Conservation (phyloP, 2,888 invertebrate genomes). For the Troides helena region DNA sequence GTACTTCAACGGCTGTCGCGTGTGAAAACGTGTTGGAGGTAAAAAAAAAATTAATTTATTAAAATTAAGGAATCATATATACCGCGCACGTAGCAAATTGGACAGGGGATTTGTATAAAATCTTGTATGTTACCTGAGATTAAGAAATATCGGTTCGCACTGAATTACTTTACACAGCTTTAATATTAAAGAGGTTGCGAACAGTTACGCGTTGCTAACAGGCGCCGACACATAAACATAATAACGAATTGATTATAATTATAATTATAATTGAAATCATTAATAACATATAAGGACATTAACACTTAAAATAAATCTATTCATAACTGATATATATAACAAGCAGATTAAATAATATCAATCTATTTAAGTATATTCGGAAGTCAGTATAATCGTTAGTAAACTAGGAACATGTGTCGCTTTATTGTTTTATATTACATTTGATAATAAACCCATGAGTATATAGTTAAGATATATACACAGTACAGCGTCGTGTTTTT, state of each 20-base stretch:
- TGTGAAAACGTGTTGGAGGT: slow-evolving; percentile 26
- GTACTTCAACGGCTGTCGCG: slow-evolving; percentile 27
- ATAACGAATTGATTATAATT: background rate
- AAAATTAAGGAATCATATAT: slow-evolving; percentile 28
- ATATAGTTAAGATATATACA: too few relatives aligned
- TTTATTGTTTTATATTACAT: too few relatives aligned
- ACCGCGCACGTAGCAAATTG: slow-evolving; percentile 29
- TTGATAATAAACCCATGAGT: too few relatives aligned
- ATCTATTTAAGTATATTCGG: too few relatives aligned
- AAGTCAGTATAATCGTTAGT: too few relatives aligned
- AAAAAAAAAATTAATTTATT: slow-evolving; percentile 28
- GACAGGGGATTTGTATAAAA: slow-evolving; percentile 30
- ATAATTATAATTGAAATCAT: background rate
- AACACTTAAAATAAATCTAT: background rate
- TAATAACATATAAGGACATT: background rate
- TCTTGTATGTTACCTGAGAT: slow-evolving; percentile 29
- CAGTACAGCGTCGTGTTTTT: too few relatives aligned
- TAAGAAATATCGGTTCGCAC: slow-evolving; percentile 30
- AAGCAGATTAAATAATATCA: too few relatives aligned
- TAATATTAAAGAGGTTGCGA: slow-evolving; percentile 25
- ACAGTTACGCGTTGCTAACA: background rate
- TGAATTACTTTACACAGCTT: slow-evolving; percentile 24
- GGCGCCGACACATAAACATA: background rate
- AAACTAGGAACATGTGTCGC: too few relatives aligned
- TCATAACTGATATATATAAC: too few relatives aligned